phyloP scores from a whole-genome alignment of 1,140 invertebrate genomes.

The Drosophila mauritiana region DNA sequence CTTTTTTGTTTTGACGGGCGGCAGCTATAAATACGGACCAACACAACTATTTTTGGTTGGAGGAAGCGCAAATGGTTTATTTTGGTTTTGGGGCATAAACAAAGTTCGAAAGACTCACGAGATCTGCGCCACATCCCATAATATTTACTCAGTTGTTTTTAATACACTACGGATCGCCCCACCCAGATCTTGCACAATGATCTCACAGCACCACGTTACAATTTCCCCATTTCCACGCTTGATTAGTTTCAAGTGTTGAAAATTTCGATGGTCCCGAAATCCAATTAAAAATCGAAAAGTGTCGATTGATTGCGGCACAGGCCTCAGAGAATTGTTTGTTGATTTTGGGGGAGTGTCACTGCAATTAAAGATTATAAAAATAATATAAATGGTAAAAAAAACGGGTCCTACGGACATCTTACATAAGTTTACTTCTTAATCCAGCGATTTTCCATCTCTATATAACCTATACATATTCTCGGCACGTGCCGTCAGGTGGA shows the following conservation, averaged over 20 bases:
- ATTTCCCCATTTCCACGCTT: slow-evolving; percentile 68
- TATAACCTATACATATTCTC: not conserved
- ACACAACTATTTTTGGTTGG: slow-evolving; percentile 35
- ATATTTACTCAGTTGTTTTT: slow-evolving; percentile 50
- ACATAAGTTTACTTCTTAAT: not conserved
- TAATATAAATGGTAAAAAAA: too few species aligned
- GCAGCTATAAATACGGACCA: slow-evolving; percentile 15
- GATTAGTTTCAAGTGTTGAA: slow-evolving; percentile 71
- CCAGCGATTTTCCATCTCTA: not conserved
- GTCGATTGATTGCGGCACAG: slow-evolving; percentile 69
- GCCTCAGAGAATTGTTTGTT: slow-evolving; percentile 13
- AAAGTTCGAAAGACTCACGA: slow-evolving; percentile 31
- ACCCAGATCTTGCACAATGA: slow-evolving; percentile 49
- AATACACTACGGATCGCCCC: slow-evolving; percentile 40
- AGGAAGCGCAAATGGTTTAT: slow-evolving; percentile 39
- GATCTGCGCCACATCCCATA: slow-evolving; percentile 46
- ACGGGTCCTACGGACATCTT: not conserved
- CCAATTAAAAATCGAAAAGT: slow-evolving; percentile 31
- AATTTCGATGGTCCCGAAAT: slow-evolving; percentile 48
- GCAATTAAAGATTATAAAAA: slow-evolving; percentile 2
- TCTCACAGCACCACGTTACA: slow-evolving; percentile 22
- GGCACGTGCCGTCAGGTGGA: slow-evolving; percentile 39
- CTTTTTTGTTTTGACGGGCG: slow-evolving; percentile 11
- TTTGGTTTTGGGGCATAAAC: slow-evolving; percentile 33
- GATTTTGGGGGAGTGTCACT: slow-evolving; percentile 21